Percentiles rank a stretch among this genome's conserved stretches.
Evolutionary conservation across 2,113 vertebrate species (phyloP).

Genomic region (Erythrocercus mccallii): DNA sequence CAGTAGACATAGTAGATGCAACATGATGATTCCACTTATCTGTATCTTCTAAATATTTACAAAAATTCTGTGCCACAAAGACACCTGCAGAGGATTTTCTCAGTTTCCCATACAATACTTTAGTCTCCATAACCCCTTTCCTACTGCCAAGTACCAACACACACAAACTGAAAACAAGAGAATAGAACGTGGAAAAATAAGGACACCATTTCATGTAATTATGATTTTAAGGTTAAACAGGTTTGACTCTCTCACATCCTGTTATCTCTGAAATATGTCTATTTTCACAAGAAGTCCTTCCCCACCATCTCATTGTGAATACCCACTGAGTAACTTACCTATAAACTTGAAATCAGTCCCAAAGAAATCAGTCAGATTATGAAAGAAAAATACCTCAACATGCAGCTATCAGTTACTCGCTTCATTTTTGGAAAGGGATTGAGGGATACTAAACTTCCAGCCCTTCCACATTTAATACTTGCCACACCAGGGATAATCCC

Average conservation of each 20-base stretch:
- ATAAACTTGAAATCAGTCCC: not conserved
- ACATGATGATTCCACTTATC: not conserved
- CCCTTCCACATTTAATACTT: not conserved
- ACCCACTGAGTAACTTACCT: not conserved
- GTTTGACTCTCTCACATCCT: not conserved
- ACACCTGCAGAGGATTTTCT: not conserved
- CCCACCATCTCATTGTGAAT: not conserved
- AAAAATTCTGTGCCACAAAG: not conserved
- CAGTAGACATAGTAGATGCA: not conserved
- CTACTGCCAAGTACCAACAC: not conserved
- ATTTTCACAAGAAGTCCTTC: not conserved
- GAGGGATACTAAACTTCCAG: not conserved
- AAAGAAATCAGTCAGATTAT: not conserved
- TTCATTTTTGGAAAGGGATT: not conserved
- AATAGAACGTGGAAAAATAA: not conserved
- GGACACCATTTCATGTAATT: not conserved
- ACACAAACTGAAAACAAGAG: not conserved
- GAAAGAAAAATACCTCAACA: not conserved
- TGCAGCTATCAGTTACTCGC: not conserved
- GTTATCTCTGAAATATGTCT: not conserved
- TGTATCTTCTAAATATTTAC: not conserved
- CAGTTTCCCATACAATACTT: not conserved
- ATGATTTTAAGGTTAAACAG: not conserved
- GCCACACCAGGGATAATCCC: not conserved
- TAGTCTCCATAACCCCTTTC: not conserved